These are phyloP conservation scores for Nematolebias whitei DNA, from an alignment of 2,113 vertebrate species.

Conservation along the genomic window DNA sequence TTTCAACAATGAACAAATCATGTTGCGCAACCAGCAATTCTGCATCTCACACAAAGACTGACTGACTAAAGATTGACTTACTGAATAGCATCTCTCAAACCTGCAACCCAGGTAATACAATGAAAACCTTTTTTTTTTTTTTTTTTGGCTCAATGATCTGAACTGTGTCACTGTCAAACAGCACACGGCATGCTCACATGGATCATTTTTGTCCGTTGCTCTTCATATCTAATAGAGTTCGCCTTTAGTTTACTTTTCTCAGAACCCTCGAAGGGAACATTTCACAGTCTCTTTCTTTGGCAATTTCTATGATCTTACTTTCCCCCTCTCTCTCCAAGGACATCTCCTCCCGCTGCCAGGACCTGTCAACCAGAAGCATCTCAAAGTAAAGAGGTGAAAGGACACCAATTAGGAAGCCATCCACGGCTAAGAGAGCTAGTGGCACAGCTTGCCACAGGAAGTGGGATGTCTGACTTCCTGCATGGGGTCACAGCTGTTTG, in stretches of 20 bases:
- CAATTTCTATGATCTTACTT: constrained; percentile 84
- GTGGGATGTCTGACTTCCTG: constrained; percentile 85
- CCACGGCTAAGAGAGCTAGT: constrained; percentile 86
- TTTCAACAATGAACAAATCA: constrained; percentile 27
- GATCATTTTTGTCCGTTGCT: constrained; percentile 29
- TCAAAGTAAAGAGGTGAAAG: constrained; percentile 89
- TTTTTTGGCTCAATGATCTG: constrained; percentile 77
- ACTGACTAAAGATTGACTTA: constrained; percentile 3
- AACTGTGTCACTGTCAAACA: constrained; percentile 77
- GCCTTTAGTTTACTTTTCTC: constrained; percentile 75
- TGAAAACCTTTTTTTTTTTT: constrained; percentile 84
- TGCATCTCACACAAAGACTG: constrained; percentile 22
- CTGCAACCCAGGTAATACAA: constrained; percentile 82
- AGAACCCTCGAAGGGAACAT: constrained; percentile 82
- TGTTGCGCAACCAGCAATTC: constrained; percentile 24
- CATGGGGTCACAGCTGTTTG: constrained; percentile 91
- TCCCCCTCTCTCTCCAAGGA: constrained; percentile 88
- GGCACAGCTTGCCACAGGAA: constrained; percentile 91
- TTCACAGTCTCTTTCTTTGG: constrained; percentile 74
- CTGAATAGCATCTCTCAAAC: constrained; percentile 77
- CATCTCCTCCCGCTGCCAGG: constrained; percentile 91
- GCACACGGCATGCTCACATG: constrained; percentile 38
- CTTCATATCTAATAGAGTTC: constrained; percentile 31
- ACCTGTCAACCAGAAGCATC: constrained; percentile 91
- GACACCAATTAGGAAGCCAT: constrained; percentile 96